A percentile compares a stretch with the other conserved stretches of the same genome.
phyloP scores from a whole-genome alignment of 92 coral and sea anemone genomes.

The Pocillopora meandrina region DNA sequence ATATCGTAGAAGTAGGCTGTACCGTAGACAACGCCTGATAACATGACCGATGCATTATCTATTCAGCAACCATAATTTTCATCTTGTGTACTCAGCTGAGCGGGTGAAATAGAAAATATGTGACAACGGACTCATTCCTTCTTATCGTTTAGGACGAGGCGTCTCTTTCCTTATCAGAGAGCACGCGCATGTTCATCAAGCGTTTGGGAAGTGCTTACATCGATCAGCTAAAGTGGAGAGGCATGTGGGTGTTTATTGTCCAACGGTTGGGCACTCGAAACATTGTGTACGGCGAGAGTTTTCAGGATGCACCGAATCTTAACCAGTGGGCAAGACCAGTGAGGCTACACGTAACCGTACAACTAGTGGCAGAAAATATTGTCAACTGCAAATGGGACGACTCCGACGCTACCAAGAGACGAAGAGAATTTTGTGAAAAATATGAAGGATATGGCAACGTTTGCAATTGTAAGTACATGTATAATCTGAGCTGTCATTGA shows the following conservation, averaged over 20 bases:
- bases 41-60: too few species aligned
- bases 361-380: slow-evolving; percentile 34
- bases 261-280: slow-evolving; percentile 48
- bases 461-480: slow-evolving; percentile 67
- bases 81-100: too few species aligned
- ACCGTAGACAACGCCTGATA: too few species aligned
- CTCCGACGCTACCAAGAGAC: slow-evolving; percentile 43
- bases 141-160: slow-evolving; percentile 67
- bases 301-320: slow-evolving; percentile 4
- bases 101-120: too few species aligned
- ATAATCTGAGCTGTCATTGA: too few species aligned
- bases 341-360: slow-evolving; percentile 46
- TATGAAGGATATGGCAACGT: slow-evolving; percentile 71
- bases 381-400: slow-evolving; percentile 60
- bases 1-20: too few species aligned
- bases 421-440: slow-evolving; percentile 71
- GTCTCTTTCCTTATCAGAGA: slow-evolving; percentile 42
- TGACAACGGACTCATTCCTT: neutral
- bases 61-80: too few species aligned
- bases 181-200: slow-evolving; percentile 58
- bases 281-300: slow-evolving; percentile 61
- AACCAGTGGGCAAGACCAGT: slow-evolving; percentile 65
- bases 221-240: slow-evolving; percentile 64
- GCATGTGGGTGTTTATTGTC: slow-evolving; percentile 81
- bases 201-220: slow-evolving; percentile 67